Evolutionary conservation across 2,888 invertebrate genomes (phyloP).

Genomic region (Kryphioiulus occultus): DNA sequence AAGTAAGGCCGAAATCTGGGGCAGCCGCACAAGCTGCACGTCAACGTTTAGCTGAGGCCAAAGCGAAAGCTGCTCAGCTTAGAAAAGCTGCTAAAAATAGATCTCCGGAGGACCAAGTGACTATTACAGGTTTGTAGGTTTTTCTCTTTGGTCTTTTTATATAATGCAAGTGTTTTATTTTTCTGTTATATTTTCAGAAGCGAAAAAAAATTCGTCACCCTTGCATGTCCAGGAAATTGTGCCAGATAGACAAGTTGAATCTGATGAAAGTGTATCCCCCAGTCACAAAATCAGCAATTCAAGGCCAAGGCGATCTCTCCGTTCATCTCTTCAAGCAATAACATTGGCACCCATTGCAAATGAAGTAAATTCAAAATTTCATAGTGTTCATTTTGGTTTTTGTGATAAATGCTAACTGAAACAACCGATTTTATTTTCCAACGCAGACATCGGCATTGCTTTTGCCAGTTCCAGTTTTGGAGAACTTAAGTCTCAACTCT

Average conservation of each 20-base stretch:
- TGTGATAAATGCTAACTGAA: no score
- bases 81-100: neutral
- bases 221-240: neutral
- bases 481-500: neutral
- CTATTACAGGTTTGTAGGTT: neutral
- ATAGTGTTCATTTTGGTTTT: no score
- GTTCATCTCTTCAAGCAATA: neutral
- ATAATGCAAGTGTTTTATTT: no score
- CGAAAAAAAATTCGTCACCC: neutral
- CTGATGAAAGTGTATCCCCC: neutral
- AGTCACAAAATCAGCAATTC: neutral
- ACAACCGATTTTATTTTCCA: neutral
- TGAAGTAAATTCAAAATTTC: neutral
- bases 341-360: neutral
- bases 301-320: neutral
- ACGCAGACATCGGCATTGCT: neutral
- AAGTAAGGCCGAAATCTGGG: neutral
- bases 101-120: neutral
- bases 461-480: neutral
- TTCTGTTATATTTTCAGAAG: neutral
- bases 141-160: no score
- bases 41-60: constrained; percentile 25
- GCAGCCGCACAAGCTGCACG: constrained; percentile 17
- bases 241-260: neutral
- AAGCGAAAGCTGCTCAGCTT: constrained; percentile 27